Conservation (phyloP, 2,888 invertebrate species). For the Campopleginae sp. region DNA sequence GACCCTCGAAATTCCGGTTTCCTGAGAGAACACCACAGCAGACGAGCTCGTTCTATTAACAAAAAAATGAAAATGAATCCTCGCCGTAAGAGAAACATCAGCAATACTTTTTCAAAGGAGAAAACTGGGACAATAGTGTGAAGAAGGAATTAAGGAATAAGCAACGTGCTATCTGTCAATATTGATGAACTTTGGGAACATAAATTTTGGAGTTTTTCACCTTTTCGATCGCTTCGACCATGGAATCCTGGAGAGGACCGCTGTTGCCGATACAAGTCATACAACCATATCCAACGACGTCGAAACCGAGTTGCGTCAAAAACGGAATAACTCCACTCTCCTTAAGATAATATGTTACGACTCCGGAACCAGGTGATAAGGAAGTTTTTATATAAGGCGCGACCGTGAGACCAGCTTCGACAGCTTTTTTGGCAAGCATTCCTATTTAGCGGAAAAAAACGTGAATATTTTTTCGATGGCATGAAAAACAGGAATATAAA, state of each 20-base stretch:
- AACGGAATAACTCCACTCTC: conserved; percentile 97
- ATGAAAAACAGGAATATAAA: not conserved
- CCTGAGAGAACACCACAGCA: conserved; percentile 98
- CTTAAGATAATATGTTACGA: conserved; percentile 94
- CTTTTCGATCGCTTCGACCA: conserved; percentile 80
- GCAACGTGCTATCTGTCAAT: not conserved
- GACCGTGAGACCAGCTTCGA: conserved; percentile 94
- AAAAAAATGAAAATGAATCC: not conserved
- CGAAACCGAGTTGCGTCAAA: conserved; percentile 94
- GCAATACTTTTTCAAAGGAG: not conserved
- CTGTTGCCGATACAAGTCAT: conserved; percentile 99
- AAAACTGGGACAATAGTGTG: not conserved
- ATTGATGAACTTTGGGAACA: not conserved
- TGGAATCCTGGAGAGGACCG: conserved; percentile 94
- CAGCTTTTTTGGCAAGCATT: conserved; percentile 96
- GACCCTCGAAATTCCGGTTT: conserved; percentile 98
- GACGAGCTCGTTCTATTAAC: conserved; percentile 92
- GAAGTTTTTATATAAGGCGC: conserved; percentile 98
- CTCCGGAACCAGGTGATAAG: conserved; percentile 97
- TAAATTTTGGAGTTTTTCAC: conserved; percentile 63
- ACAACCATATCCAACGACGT: conserved; percentile 99
- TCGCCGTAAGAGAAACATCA: not conserved
- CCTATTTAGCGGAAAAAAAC: conserved; percentile 84
- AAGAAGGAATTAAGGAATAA: not conserved
- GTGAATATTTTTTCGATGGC: not conserved